A percentile compares a stretch with the other conserved stretches of the same genome.
Conservation (phyloP, 2,888 invertebrate species). For the Hypsopygia costalis region DNA sequence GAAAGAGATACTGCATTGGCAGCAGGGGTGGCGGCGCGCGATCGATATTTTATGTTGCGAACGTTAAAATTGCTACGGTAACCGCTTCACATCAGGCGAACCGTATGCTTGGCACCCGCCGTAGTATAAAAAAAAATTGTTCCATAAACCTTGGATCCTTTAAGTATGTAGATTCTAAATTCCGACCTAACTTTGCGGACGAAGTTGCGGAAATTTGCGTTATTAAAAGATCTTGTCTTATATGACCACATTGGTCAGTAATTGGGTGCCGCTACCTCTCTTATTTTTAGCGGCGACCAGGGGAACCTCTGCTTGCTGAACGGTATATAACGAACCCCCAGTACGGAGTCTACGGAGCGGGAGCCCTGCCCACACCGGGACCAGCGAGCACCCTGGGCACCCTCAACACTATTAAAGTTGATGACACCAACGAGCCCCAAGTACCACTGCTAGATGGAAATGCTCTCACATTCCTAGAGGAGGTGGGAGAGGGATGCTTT, state of each 20-base stretch:
- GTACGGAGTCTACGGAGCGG: slow-evolving; percentile 80
- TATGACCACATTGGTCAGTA: slow-evolving; percentile 1
- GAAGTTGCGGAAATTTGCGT: too few relatives aligned
- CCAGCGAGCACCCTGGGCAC: slow-evolving; percentile 27
- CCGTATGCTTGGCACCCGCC: too few relatives aligned
- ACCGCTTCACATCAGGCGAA: too few relatives aligned
- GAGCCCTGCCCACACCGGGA: slow-evolving; percentile 31
- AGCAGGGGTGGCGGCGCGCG: too few relatives aligned
- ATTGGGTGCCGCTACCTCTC: slow-evolving; percentile 8
- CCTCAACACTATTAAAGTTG: slow-evolving; percentile 29
- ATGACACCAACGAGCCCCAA: slow-evolving; percentile 50
- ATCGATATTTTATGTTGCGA: too few relatives aligned
- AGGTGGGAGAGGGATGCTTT: slow-evolving; percentile 93
- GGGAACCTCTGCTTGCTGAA: slow-evolving; percentile 85
- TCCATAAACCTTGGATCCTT: too few relatives aligned
- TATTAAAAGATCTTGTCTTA: too few relatives aligned
- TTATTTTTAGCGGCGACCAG: slow-evolving; percentile 70
- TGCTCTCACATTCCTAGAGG: slow-evolving; percentile 85
- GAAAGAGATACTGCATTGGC: too few relatives aligned
- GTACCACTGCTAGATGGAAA: slow-evolving; percentile 84
- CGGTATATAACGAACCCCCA: slow-evolving; percentile 89
- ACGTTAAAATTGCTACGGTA: too few relatives aligned
- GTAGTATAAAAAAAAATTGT: too few relatives aligned
- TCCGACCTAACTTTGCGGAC: too few relatives aligned
- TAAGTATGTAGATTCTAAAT: too few relatives aligned